phyloP scores from a whole-genome alignment of 37 sponge, comb jelly and placozoan genomes.

The Agelas oroides region DNA sequence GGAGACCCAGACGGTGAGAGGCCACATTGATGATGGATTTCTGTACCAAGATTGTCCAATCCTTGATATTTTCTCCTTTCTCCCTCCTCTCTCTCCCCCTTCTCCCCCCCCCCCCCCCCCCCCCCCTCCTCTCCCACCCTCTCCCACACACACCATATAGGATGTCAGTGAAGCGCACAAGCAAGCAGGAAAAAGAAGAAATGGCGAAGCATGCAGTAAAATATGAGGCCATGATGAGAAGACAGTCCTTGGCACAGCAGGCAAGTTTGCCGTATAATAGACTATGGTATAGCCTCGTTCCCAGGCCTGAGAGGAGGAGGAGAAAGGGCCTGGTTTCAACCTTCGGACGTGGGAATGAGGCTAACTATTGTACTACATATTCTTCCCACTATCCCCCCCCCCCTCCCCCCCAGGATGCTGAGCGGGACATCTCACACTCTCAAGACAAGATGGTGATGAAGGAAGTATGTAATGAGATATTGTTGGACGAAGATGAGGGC shows the following conservation, averaged over 20 bases:
- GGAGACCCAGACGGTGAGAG: background rate
- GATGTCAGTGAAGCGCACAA: slow-evolving; percentile 42
- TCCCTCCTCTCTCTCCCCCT: too few species aligned
- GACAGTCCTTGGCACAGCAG: slow-evolving; percentile 23
- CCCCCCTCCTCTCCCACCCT: background rate
- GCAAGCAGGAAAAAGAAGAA: slow-evolving; percentile 40
- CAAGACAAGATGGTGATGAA: background rate
- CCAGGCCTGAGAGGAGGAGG: background rate
- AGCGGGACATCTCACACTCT: background rate
- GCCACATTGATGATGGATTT: too few species aligned
- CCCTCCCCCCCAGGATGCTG: background rate
- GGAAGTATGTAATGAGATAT: background rate
- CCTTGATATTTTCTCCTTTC: background rate
- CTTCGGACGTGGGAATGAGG: too few species aligned
- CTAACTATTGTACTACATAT: too few species aligned
- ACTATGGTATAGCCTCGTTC: too few species aligned
- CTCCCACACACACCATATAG: background rate
- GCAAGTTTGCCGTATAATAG: too few species aligned
- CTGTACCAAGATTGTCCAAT: too few species aligned
- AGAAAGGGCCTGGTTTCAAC: too few species aligned
- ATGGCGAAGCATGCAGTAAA: slow-evolving; percentile 38
- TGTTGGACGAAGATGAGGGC: too few species aligned
- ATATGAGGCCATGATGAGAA: slow-evolving; percentile 31
- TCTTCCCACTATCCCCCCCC: too few species aligned
- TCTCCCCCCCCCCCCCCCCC: too few species aligned